Evolutionary conservation across 2,888 invertebrate species (phyloP), one percentile per base, ranked within the genome.

Genomic region (Tiliacea aurago): DNA sequence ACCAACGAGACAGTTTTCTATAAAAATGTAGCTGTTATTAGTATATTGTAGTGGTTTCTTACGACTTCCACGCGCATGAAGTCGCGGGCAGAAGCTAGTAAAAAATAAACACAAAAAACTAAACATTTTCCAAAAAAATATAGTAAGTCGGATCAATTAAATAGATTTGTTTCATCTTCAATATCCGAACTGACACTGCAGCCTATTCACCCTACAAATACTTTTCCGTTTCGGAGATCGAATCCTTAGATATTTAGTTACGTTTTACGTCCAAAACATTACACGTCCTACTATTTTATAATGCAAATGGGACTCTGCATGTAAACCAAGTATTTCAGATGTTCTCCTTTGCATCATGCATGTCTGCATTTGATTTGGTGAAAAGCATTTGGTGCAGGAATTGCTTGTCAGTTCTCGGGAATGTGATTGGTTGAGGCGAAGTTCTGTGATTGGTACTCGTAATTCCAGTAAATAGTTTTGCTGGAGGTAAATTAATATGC

Each of bases 221-320:
- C 68, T 70, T 70, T 76, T 78, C 73, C 70, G 61, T 78, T 70
- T 58, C 73, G 85, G 70, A 87, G 81, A 90, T 91, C 85, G 89
- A 90, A 91, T 87, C 78, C 80, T 87, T 75, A 85, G 85, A 88
- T 87, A 87, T 87, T 87, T 91, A 89, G 87, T 83, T 83, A 86
- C 74, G 71, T 84, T 86, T 61, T 80, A 84, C 72, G 83, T 84
- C 76, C 37, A 81, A 80, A 73, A 80, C 83, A 84, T 84, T 86
- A 83, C 85, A 83, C 79, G 83, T 76, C 69, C 62, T 71, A 69
- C 83, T 87, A 87, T 87, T 87, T 88, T 88, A 87, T 85, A 77
- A 59, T 83, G 81, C 85, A 82, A 86, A 89, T 87, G 73, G 82
- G 71, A 80, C 49, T 53, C 69, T 56, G 63, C 53, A 81, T 72